Base-by-base conservation (phyloP, 2,113 vertebrate genomes). In the Osmerus mordax region DNA sequence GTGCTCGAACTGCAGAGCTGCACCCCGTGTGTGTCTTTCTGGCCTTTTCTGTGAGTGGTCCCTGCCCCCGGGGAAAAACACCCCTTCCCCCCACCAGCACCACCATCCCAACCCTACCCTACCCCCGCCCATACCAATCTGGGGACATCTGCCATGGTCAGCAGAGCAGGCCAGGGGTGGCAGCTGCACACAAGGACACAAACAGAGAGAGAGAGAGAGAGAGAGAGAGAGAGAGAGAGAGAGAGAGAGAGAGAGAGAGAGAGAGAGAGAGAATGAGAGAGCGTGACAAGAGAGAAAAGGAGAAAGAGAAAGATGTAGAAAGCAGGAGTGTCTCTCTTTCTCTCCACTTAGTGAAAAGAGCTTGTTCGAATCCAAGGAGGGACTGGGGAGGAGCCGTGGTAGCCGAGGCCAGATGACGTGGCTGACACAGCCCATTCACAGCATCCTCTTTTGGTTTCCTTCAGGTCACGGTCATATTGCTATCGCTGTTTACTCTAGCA, bases 101-200 rank as follows among this genome's bases (percentile, higher is more conserved):
- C 54, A 56, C 47, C 67, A 19, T 7, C 4, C 47, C 59, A 13
- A 16, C 28, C 23, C 56, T 21, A 59, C 23, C 18, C 58, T 29
- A 23, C 71, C 53, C 62, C 54, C 25, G 16, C 19, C 51, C 23
- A 25, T 78, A 84, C 84, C 83, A 81, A 79, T 68, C 61, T 25
- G 1, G 67, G 76, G 79, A 88, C 89, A 90, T 89, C 85, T 89
- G 88, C 80, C 1, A 62, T 65, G 79, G 85, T 79, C 72, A 36
- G 71, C 74, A 13, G 75, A 59, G 64, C 70, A 74, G 80, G 78
- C 70, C 79, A 16, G 69, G 65, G 73, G 65, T 82, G 77, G 79
- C 82, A 83, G 83, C 84, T 87, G 85, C 84, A 88, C 81, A 79
- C 67, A 81, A 71, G 72, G 61, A 70, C 59, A 18, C 75, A 56